Evolutionary conservation across 37 sponge, comb jelly and placozoan species (phyloP), one percentile per base, ranked within the genome.

Genomic region (Hormiphora californensis): DNA sequence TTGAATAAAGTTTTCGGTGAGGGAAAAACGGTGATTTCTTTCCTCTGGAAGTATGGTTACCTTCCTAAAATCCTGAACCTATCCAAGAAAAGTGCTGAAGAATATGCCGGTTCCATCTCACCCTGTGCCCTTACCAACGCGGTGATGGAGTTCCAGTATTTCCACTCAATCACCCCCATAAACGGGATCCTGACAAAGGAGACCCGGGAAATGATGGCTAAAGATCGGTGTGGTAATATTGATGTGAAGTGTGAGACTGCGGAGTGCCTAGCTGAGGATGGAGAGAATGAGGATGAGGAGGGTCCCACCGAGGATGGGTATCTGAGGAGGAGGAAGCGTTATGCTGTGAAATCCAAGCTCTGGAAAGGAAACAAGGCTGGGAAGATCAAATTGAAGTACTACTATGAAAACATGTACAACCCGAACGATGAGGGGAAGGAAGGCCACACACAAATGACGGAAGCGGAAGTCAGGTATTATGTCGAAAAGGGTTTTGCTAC

Each of bases 41-140:
- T 43, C 23, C 81, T 73, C 38, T 73, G 81, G 81, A 27, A 73
- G 1, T 73, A 73, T 40, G 81, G 81, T 12, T 73, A 43, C 46
- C 17, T 73, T 3, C 38, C 81, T 1, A 73, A 73, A 73, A 46
- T 73, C 15, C 41, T 73, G 22, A 41, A 41, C 46, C 38, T 73
- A 40, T 40, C 41, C 46, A 4, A 41, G 27, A 73, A 11, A 19
- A 46, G 0, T 36, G 5, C 44, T n/a, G 81, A 73, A 0, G 23
- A 73, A 8, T 73, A 43, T 30, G 12, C 12, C 44, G 81, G 81
- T 41, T 39, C 35, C n/a, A 73, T 73, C 27, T 25, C 81, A 4
- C 81, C 81, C 3, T 73, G 81, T 41, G 81, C 43, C 9, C 1
- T 73, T 40, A 73, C 81, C 23, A 73, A 73, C 46, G 81, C 81